phyloP scores from a whole-genome alignment of 1,140 invertebrate genomes.

The Piezodorus guildinii region DNA sequence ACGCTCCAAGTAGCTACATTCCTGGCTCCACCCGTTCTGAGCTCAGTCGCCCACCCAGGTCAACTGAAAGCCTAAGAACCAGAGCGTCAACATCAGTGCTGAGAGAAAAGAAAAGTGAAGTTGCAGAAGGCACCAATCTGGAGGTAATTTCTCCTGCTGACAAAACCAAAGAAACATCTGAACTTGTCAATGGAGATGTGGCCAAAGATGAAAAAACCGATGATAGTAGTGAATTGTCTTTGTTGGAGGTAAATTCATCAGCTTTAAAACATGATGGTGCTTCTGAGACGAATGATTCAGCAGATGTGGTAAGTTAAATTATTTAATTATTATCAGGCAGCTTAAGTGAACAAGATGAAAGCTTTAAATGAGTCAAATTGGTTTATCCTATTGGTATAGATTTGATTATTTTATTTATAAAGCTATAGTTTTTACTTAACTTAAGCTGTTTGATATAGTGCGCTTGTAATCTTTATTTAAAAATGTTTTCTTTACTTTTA shows the following conservation, averaged over 20 bases:
- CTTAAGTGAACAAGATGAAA: not conserved
- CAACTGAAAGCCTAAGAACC: slow-evolving; percentile 4
- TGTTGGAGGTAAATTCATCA: slow-evolving; percentile 8
- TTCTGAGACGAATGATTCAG: slow-evolving; percentile 1
- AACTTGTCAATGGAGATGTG: slow-evolving; percentile 3
- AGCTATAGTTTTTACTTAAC: too few relatives aligned
- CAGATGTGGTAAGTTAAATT: slow-evolving; percentile 4
- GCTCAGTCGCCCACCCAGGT: slow-evolving; percentile 9
- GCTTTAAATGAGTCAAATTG: too few relatives aligned
- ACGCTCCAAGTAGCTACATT: slow-evolving; percentile 18
- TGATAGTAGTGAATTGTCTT: slow-evolving; percentile 5
- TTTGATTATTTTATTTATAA: too few relatives aligned
- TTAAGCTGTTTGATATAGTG: too few relatives aligned
- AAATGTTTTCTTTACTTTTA: too few relatives aligned
- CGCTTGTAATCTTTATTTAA: too few relatives aligned
- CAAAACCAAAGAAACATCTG: not conserved
- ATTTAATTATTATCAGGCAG: not conserved
- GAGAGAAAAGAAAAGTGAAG: slow-evolving; percentile 13
- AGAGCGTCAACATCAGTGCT: not conserved
- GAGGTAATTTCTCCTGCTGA: slow-evolving; percentile 21
- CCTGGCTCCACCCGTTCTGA: slow-evolving; percentile 5
- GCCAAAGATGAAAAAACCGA: slow-evolving; percentile 7
- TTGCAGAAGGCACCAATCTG: slow-evolving; percentile 18
- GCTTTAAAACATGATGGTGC: not conserved
- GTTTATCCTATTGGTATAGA: too few relatives aligned